Evolutionary conservation across 2,113 vertebrate genomes (phyloP).

Genomic region (Accipiter virgatus): DNA sequence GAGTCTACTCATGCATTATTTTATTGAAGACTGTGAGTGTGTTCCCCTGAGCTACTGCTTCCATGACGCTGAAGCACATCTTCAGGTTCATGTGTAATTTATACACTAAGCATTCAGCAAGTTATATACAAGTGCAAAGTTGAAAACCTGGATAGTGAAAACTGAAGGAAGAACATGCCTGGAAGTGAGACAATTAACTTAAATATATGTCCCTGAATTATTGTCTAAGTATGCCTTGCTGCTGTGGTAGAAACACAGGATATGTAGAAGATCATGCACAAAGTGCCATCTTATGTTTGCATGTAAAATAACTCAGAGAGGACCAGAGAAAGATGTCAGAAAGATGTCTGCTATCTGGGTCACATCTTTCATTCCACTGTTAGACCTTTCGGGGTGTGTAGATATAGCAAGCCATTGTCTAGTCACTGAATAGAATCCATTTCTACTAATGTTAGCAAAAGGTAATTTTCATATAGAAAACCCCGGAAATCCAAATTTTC

Average conservation of each 20-base stretch:
- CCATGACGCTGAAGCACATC: neutral
- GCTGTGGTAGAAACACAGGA: neutral
- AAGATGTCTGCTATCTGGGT: neutral
- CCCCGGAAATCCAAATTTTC: neutral
- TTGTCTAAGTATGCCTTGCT: neutral
- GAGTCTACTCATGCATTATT: neutral
- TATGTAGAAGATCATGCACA: neutral
- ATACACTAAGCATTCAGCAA: neutral
- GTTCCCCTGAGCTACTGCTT: neutral
- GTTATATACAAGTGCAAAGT: neutral
- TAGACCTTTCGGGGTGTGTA: fast-evolving
- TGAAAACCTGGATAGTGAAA: neutral
- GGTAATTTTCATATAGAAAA: neutral
- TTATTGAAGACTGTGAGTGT: neutral
- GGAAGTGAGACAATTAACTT: neutral
- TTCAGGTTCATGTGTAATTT: neutral
- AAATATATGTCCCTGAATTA: neutral
- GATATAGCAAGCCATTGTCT: fast-evolving
- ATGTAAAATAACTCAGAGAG: neutral
- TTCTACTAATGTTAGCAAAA: neutral
- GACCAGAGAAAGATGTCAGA: neutral
- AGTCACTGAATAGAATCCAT: neutral
- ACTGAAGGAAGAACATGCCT: neutral
- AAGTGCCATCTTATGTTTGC: neutral
- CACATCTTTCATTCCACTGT: neutral